Evolutionary conservation across 2,113 vertebrate species (phyloP).

Genomic region (Carettochelys insculpta): DNA sequence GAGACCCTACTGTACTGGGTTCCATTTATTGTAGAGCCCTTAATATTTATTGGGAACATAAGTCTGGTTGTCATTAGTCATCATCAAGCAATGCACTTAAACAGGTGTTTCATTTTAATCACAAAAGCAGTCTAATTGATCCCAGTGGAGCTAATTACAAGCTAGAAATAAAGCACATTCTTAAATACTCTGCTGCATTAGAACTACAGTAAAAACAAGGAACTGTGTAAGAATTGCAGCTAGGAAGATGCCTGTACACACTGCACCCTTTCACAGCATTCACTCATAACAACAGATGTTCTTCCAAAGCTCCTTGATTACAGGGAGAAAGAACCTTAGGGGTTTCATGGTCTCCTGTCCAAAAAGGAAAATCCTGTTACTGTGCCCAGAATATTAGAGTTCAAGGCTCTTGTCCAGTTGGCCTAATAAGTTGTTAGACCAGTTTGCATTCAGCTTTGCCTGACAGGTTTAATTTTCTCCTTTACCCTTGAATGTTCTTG

Average conservation of each 20-base stretch:
- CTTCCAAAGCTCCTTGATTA: not conserved
- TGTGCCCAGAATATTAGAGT: not conserved
- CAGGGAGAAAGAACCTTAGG: not conserved
- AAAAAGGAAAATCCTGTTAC: conserved; percentile 5
- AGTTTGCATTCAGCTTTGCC: conserved; percentile 27
- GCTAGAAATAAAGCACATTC: not conserved
- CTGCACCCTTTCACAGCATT: not conserved
- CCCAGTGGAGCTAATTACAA: not conserved
- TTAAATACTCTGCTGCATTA: not conserved
- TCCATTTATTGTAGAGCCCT: not conserved
- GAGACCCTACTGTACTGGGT: no score
- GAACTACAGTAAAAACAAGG: not conserved
- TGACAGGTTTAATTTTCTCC: conserved; percentile 31
- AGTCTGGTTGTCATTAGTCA: not conserved
- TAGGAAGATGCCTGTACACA: no score
- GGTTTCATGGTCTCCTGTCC: not conserved
- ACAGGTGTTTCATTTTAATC: not conserved
- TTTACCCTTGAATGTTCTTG: not conserved
- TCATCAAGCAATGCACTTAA: not conserved
- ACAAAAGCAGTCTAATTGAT: not conserved
- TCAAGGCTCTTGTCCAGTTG: conserved; percentile 13
- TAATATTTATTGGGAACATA: not conserved
- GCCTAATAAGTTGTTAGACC: conserved; percentile 30
- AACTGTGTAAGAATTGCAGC: not conserved
- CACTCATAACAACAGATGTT: not conserved